Percentiles rank a stretch among this genome's conserved stretches.
Conservation (phyloP, 92 coral and sea anemone genomes). For the Chrysogorgia sp. region DNA sequence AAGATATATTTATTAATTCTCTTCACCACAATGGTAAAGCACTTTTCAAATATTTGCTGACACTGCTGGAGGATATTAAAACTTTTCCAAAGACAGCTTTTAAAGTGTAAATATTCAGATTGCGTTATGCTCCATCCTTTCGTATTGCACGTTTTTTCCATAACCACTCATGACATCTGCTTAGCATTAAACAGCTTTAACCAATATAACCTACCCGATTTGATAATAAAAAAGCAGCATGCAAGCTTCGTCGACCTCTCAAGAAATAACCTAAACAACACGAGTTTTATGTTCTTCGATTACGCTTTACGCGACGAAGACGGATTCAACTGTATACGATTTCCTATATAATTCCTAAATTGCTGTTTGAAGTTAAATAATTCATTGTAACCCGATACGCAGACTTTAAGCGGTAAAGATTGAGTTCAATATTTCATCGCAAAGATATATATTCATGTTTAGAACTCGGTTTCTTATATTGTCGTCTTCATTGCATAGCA, state of each 20-base stretch:
- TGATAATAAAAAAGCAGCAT: constrained; percentile 8
- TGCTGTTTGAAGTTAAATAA: constrained; percentile 34
- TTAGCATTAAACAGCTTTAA: constrained; percentile 35
- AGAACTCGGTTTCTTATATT: constrained; percentile 12
- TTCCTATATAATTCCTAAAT: constrained; percentile 12
- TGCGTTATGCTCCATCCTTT: constrained; percentile 7
- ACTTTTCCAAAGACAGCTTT: constrained; percentile 8
- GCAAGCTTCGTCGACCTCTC: not conserved
- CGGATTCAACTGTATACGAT: not conserved
- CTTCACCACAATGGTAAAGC: constrained; percentile 49
- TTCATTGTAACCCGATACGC: constrained; percentile 48
- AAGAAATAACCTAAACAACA: not conserved
- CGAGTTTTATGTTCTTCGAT: not conserved
- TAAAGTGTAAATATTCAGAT: constrained; percentile 12
- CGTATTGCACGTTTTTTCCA: constrained; percentile 20
- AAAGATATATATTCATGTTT: constrained; percentile 25
- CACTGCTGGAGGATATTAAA: constrained; percentile 42
- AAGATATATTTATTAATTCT: constrained; percentile 51
- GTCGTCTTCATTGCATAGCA: not conserved
- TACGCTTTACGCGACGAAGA: not conserved
- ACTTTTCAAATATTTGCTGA: constrained; percentile 48
- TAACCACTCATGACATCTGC: constrained; percentile 50
- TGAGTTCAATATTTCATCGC: constrained; percentile 36
- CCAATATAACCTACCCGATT: constrained; percentile 42
- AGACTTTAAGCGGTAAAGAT: constrained; percentile 37